Evolutionary conservation across 2,888 invertebrate genomes (phyloP).

Genomic region (Acanthopleura granulata): DNA sequence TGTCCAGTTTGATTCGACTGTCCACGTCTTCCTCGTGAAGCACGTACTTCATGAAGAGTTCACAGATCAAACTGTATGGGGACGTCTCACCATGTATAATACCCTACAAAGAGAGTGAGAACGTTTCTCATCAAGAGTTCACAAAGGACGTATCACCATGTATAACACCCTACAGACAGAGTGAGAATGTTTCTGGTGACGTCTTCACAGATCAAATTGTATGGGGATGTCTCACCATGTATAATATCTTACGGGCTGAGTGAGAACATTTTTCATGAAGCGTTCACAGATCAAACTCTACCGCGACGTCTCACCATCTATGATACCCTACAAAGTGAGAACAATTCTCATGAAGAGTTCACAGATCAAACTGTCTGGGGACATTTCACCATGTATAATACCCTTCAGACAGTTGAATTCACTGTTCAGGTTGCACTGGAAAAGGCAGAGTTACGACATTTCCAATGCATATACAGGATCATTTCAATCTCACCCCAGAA

Average conservation of each 20-base stretch:
- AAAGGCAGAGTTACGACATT: no score
- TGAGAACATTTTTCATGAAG: background rate
- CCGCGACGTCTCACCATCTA: no score
- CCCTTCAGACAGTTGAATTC: no score
- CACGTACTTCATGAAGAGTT: constrained; percentile 52
- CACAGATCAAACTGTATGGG: constrained; percentile 54
- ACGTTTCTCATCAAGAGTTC: constrained; percentile 24
- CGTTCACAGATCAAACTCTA: no score
- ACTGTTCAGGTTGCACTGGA: no score
- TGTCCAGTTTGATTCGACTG: constrained; percentile 39
- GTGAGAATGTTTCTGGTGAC: background rate
- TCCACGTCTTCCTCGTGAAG: constrained; percentile 44
- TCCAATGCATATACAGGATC: no score
- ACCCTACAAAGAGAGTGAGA: constrained; percentile 41
- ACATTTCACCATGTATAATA: no score
- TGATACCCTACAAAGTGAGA: constrained; percentile 37
- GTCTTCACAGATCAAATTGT: constrained; percentile 34
- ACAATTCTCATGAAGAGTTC: no score
- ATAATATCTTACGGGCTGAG: no score
- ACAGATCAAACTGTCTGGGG: no score
- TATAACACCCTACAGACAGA: constrained; percentile 49
- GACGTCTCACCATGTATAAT: constrained; percentile 51
- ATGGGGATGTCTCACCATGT: constrained; percentile 50
- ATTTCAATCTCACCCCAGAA: no score
- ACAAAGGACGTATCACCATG: constrained; percentile 51